Percentiles rank a stretch among this genome's conserved stretches.
These are phyloP conservation scores for Onychomys leucogaster DNA, from an alignment of 2,797 vertebrate species.

Conservation along the genomic window DNA sequence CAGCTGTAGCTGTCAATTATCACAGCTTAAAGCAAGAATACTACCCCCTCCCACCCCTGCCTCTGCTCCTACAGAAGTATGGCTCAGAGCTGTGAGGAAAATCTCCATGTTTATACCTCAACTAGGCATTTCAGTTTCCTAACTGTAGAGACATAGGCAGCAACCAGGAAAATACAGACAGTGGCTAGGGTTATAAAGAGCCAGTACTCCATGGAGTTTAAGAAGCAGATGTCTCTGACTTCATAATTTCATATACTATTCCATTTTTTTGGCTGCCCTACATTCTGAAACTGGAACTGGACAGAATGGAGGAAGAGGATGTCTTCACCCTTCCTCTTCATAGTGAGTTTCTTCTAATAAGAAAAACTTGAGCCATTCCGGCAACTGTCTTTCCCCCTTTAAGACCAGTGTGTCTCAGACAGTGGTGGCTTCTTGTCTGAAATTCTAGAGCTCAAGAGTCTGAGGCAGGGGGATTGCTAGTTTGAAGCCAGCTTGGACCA, in stretches of 20 bases:
- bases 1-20: constrained; percentile 45
- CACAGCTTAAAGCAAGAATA: constrained; percentile 2
- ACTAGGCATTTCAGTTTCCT: constrained; percentile 15
- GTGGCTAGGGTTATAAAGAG: neutral
- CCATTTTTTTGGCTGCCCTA: neutral
- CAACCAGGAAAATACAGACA: neutral
- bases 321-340: constrained; percentile 19
- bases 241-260: neutral
- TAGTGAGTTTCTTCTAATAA: constrained; percentile 18
- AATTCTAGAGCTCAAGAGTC: neutral
- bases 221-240: neutral
- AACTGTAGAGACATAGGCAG: neutral
- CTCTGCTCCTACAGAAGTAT: neutral
- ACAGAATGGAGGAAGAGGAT: neutral
- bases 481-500: neutral
- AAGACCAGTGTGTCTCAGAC: neutral
- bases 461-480: neutral
- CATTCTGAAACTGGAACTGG: constrained; percentile 11
- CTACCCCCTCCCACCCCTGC: neutral
- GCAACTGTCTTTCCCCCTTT: neutral
- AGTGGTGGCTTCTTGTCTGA: neutral
- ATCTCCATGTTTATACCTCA: constrained; percentile 36
- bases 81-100: constrained; percentile 17
- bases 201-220: neutral
- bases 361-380: constrained; percentile 34